Base-by-base conservation (phyloP, 2,888 invertebrate genomes). In the Holacanthella duospinosa region DNA sequence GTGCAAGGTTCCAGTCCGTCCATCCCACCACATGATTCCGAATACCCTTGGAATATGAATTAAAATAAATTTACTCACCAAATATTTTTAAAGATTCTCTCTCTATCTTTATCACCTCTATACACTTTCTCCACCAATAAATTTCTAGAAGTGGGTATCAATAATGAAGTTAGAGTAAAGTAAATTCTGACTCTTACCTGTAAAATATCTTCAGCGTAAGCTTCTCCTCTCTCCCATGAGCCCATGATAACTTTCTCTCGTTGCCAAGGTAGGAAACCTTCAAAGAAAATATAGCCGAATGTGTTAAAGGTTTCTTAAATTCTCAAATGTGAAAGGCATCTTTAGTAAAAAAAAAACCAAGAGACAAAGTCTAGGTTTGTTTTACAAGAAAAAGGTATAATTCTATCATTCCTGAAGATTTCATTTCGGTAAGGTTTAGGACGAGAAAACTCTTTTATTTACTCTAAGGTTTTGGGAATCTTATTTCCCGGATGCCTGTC, bases 1-100 rank as follows among this genome's bases (percentile, higher is more conserved):
- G 76, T 24, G 85, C 86, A 60, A 93, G 78, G 76, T 94, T 94
- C 93, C 93, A 94, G 76, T 94, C 93, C 0, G 88, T 81, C 92
- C 93, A 94, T 1, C 89, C 92, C 1, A 43, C 55, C 2, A 55
- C 56, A 16, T 36, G 29, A 54, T 19, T 29, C 24, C 53, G 59
- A n/a, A 59, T 19, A 12, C 58, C 55, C 64, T 55, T 19, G 25
- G 28, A 58, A 27, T 16, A 29, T 43, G 21, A 29, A 28, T n/a
- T 26, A 24, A 58, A 58, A 29, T n/a, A 58, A 58, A 19, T n/a
- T n/a, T n/a, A n/a, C n/a, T n/a, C n/a, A n/a, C n/a, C n/a, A n/a
- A n/a, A n/a, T n/a, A n/a, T n/a, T n/a, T n/a, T n/a, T n/a, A n/a
- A n/a, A n/a, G n/a, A n/a, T n/a, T n/a, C n/a, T n/a, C n/a, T n/a